Base-by-base conservation (phyloP, 2,888 invertebrate species). In the Leptopterna dolabrata region DNA sequence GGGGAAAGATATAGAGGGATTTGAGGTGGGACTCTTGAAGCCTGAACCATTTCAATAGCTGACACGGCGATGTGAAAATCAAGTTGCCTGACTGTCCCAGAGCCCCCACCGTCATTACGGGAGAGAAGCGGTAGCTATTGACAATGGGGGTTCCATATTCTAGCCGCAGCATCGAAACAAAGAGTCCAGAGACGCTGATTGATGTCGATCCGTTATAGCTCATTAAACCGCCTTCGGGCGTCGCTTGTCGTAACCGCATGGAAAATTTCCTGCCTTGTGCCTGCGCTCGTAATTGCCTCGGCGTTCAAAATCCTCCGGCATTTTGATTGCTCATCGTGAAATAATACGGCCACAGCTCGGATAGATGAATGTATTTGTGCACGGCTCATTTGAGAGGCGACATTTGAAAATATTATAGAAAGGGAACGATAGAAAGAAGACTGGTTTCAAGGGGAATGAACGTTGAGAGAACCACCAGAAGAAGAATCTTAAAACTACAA, bases 171-270 rank as follows among this genome's bases (percentile, higher is more conserved):
- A 7, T 45, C 78, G 78, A 78, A 45, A 78, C 78, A 78, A 78
- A 78, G 45, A 63, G 13, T 43, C 78, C 45, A 6, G 76, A 45
- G 43, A 43, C 36, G 76, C 43, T 78, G 78, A 78, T 78, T 78
- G 78, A 78, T 78, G 78, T 45, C 78, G 76, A 78, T 45, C 43
- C 41, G 27, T 27, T 45, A 43, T 45, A 45, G 78, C 78, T 78
- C 78, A 78, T 78, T 78, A 78, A 78, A 78, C 78, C 76, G 76
- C 76, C 76, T 76, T 43, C 41, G 43, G 76, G 76, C 76, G 41
- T 13, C 45, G 43, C 63, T 63, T 9, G 9, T 24, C 63, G 63
- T 63, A 63, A 63, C 63, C 63, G 63, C 63, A 63, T 63, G 24
- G 63, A 63, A 63, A 63, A 63, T 63, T 63, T 63, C 63, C 63